A percentile compares a stretch with the other conserved stretches of the same genome.
phyloP scores from a whole-genome alignment of 1,140 invertebrate genomes.

The Lutraria rhynchaena region DNA sequence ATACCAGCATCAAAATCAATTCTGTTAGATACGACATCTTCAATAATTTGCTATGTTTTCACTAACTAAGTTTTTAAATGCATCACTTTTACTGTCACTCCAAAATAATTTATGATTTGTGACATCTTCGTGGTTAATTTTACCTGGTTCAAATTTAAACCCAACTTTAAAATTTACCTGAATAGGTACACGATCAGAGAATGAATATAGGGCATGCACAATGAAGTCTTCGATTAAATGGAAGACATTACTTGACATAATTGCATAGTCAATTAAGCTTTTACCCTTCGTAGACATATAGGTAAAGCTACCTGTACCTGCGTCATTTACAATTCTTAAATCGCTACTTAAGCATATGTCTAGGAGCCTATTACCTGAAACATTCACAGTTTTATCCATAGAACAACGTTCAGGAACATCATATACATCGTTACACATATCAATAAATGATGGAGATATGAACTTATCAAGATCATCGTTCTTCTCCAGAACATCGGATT shows the following conservation, averaged over 20 bases:
- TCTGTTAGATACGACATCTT: background rate
- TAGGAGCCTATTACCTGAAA: background rate
- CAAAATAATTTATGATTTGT: conserved; percentile 13
- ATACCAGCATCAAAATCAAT: background rate
- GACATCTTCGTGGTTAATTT: background rate
- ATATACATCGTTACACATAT: background rate
- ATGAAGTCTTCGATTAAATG: background rate
- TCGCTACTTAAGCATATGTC: conserved; percentile 2
- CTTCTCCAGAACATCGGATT: background rate
- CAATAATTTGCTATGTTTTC: background rate
- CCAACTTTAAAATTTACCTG: background rate
- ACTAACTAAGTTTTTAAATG: background rate
- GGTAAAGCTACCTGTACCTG: background rate
- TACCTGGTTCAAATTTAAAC: background rate
- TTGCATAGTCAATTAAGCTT: conserved; percentile 35
- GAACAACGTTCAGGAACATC: background rate
- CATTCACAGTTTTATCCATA: conserved; percentile 10
- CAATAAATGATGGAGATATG: background rate
- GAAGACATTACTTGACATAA: no score
- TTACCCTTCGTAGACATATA: background rate
- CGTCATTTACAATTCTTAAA: conserved; percentile 10
- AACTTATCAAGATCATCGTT: conserved; percentile 20
- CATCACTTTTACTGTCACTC: background rate
- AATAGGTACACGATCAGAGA: conserved; percentile 2
- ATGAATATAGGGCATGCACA: background rate